Evolutionary conservation across 2,113 vertebrate species (phyloP).

Genomic region (Phycodurus eques): DNA sequence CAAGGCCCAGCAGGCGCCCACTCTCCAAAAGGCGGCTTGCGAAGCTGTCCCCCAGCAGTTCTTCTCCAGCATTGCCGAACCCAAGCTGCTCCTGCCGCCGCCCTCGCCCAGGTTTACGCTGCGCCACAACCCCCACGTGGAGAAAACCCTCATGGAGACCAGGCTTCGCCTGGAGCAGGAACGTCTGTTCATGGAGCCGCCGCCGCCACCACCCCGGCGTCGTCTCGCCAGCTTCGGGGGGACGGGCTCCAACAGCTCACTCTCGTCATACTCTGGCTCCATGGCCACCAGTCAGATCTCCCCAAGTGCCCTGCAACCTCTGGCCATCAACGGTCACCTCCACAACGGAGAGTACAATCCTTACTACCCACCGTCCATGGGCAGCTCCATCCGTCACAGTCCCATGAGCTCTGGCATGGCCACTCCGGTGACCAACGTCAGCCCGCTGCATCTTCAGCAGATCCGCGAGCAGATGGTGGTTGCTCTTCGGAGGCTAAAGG

Average conservation of each 20-base stretch:
- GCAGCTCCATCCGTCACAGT: constrained; percentile 92
- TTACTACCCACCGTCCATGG: constrained; percentile 82
- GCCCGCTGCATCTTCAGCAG: constrained; percentile 90
- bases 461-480: constrained; percentile 97
- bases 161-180: constrained; percentile 91
- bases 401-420: constrained; percentile 91
- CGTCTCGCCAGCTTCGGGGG: constrained; percentile 93
- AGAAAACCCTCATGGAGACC: constrained; percentile 97
- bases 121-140: constrained; percentile 88
- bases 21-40: constrained; percentile 56
- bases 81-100: constrained; percentile 79
- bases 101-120: constrained; percentile 81
- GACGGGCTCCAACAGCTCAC: constrained; percentile 87
- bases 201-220: constrained; percentile 76
- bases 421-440: constrained; percentile 90
- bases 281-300: constrained; percentile 72
- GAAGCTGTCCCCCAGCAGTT: constrained; percentile 72
- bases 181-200: constrained; percentile 82
- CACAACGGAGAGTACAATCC: constrained; percentile 78
- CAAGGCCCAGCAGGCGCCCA: constrained; percentile 58
- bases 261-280: constrained; percentile 85
- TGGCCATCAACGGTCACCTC: constrained; percentile 80
- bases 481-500: constrained; percentile 88
- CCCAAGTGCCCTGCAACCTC: constrained; percentile 67
- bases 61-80: constrained; percentile 74